Evolutionary conservation across 2,888 invertebrate genomes (phyloP), one percentile per base, ranked within the genome.

Genomic region (Acholoe squamosa): DNA sequence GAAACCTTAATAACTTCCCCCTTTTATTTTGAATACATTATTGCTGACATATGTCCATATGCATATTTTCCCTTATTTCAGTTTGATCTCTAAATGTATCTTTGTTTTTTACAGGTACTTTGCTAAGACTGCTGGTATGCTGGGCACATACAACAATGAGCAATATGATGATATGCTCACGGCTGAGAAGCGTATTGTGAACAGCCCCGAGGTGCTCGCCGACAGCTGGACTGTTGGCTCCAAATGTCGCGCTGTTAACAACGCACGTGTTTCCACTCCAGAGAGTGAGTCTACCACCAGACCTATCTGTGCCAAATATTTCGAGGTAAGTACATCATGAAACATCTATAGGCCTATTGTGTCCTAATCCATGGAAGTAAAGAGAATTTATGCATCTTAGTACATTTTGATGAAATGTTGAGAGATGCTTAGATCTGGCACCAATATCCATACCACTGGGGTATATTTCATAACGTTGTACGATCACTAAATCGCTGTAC

Each of bases 101-200:
- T n/a, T n/a, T n/a, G n/a, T n/a, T n/a, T n/a, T n/a, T n/a, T n/a
- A 0, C 71, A 67, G 89, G 89, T 98, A 98, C 96, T 98, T 97
- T 95, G 98, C 98, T 0, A 97, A 97, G 94, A 97, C 98, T 0
- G 98, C 98, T 0, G 99, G 99, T 0, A 96, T 99, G 0, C 97
- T 98, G 90, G 99, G 99, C 25, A 98, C 98, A 0, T 97, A 98
- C 96, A 98, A 98, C 96, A 98, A 98, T 95, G 99, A 99, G 94
- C 97, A 97, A 12, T 97, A 96, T 93, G 98, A 98, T 95, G 99
- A 99, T 94, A 96, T 97, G 80, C 96, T 97, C 51, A 97, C 97
- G 0, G 61, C 86, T 67, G 90, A 90, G 28, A 19, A 67, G 31
- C 43, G 67, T 14, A n/a, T 84, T 10, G 71, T 43, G n/a, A 51